Evolutionary conservation across 2,797 vertebrate genomes (phyloP).

Genomic region (Merluccius polli): DNA sequence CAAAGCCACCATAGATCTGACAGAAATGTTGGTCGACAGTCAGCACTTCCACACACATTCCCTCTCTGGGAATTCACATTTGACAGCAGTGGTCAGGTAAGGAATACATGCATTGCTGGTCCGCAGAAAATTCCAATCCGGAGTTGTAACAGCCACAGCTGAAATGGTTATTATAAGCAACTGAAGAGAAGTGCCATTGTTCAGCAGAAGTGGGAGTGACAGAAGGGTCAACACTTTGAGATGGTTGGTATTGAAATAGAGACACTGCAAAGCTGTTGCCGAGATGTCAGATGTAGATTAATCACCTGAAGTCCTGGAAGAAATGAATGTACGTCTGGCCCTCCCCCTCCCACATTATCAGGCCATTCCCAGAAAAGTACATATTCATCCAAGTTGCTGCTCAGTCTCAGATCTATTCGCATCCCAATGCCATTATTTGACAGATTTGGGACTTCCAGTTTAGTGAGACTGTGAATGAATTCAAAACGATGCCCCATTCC

Average conservation of each 20-base stretch:
- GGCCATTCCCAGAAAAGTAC: slow-evolving; percentile 70
- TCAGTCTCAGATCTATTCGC: slow-evolving; percentile 62
- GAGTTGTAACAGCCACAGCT: slow-evolving; percentile 76
- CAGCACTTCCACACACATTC: no score
- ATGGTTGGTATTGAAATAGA: slow-evolving; percentile 71
- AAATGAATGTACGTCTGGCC: slow-evolving; percentile 67
- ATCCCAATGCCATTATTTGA: slow-evolving; percentile 74
- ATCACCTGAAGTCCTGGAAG: slow-evolving; percentile 70
- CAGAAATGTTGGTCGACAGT: slow-evolving; percentile 78
- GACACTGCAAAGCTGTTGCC: slow-evolving; percentile 40
- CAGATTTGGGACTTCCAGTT: slow-evolving; percentile 69
- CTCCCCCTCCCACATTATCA: slow-evolving; percentile 73
- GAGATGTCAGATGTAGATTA: slow-evolving; percentile 76
- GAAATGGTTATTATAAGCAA: slow-evolving; percentile 75
- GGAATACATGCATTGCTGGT: slow-evolving; percentile 64
- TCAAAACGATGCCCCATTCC: slow-evolving; percentile 76
- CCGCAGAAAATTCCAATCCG: slow-evolving; percentile 77
- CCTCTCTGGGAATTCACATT: slow-evolving; percentile 75
- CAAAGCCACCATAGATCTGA: slow-evolving; percentile 73
- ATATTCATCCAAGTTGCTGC: slow-evolving; percentile 66
- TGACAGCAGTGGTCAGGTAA: slow-evolving; percentile 67
- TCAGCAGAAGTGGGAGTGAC: slow-evolving; percentile 56
- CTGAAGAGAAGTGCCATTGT: slow-evolving; percentile 48
- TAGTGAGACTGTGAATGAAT: slow-evolving; percentile 64
- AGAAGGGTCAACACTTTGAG: slow-evolving; percentile 65